Conservation (phyloP, 2,113 vertebrate genomes). For the Mirounga angustirostris region DNA sequence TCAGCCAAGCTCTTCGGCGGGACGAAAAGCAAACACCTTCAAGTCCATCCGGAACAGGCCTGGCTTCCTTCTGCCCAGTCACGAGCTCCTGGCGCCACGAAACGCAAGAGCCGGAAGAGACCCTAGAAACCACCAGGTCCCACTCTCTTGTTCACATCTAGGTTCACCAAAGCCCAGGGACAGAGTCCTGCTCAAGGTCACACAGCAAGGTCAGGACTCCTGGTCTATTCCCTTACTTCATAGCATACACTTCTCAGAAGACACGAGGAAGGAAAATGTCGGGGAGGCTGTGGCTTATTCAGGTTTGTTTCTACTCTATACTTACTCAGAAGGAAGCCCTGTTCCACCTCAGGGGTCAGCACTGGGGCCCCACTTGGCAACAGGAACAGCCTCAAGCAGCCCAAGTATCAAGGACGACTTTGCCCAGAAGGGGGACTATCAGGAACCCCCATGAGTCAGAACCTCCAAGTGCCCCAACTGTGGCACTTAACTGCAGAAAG, state of each 20-base stretch:
- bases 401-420: not conserved
- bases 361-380: not conserved
- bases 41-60: slow-evolving; percentile 51
- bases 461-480: not conserved
- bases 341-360: not conserved
- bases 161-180: not conserved
- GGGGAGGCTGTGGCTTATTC: not conserved
- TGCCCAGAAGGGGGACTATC: not conserved
- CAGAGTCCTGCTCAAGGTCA: not conserved
- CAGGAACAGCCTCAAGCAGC: not conserved
- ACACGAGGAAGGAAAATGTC: not conserved
- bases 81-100: not conserved
- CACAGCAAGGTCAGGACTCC: not conserved
- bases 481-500: not conserved
- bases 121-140: not conserved
- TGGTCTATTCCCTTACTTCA: not conserved
- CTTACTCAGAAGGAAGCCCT: not conserved
- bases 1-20: slow-evolving; percentile 31
- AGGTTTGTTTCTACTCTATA: not conserved
- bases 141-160: not conserved
- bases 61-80: slow-evolving; percentile 64
- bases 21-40: slow-evolving; percentile 55
- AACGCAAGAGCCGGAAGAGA: not conserved
- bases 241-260: not conserved
- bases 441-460: not conserved